Evolutionary conservation across 2,113 vertebrate genomes (phyloP), one percentile per base, ranked within the genome.

Genomic region (Benitochromis conjunctus): DNA sequence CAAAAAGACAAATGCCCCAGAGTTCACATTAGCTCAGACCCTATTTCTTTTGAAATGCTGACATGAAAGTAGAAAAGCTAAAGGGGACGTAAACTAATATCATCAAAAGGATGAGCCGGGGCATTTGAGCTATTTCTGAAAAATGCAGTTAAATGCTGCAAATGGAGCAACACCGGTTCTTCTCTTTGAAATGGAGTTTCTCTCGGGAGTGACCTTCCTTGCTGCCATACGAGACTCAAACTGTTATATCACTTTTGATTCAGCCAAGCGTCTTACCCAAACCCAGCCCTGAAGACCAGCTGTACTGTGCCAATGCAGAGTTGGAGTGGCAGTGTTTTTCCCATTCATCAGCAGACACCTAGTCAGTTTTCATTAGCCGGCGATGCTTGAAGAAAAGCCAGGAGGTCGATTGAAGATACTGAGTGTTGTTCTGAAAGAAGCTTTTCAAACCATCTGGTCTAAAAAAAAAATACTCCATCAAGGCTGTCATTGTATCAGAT

Each of bases 11-110:
- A 82, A 29, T 82, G 34, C 74, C 77, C 64, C 77, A 62, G 77
- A 88, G 71, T 84, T 85, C 38, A 60, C 13, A 88, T 88, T 58
- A 90, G 78, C 62, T 89, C 79, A 58, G 24, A 84, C 64, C 69
- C 14, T 54, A 6, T 89, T 88, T 86, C 82, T 69, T 79, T 80
- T 84, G 29, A 91, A 87, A 79, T 38, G 82, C 79, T 84, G 86
- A 89, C 51, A 54, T 83, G 43, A 62, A 57, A 41, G 53, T 57
- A 57, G 54, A 79, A 57, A 60, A 82, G 43, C 81, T 55, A 86
- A 92, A 83, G 76, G 54, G 77, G 58, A 14, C 29, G 4, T 80
- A 55, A 88, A 81, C 26, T 43, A 74, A 79, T 82, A 80, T 81
- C 18, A 78, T 80, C 51, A 85, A 82, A 82, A 48, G 84, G 86